Conservation (phyloP, 2,888 invertebrate species). For the Nymphalis urticae region DNA sequence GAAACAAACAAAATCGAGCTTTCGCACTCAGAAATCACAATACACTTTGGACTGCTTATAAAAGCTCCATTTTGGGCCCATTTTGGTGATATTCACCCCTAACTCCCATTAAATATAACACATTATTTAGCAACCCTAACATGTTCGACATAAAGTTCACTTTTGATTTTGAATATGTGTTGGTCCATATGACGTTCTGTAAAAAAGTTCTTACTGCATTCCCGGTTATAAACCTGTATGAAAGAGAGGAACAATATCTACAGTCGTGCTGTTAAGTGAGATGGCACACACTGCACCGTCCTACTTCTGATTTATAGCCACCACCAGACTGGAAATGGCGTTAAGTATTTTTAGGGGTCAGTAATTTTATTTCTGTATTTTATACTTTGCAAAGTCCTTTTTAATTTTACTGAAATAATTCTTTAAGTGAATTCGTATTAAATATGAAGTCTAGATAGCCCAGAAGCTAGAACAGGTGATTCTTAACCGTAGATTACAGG, state of each 20-base stretch:
- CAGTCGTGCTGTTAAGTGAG: constrained; percentile 6
- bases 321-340: constrained; percentile 17
- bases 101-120: neutral
- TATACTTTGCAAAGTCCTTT: neutral
- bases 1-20: constrained; percentile 14
- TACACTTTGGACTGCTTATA: constrained; percentile 5
- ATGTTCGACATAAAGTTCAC: neutral
- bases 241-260: constrained; percentile 23
- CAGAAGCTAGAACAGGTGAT: too few relatives aligned
- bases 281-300: constrained; percentile 3
- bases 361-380: constrained; percentile 16
- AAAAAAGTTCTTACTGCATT: constrained; percentile 29
- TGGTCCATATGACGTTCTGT: constrained; percentile 14
- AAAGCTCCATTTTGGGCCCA: constrained; percentile 11
- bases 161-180: constrained; percentile 1
- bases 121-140: neutral
- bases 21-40: neutral
- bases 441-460: too few relatives aligned
- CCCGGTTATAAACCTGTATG: constrained; percentile 23
- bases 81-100: constrained; percentile 21
- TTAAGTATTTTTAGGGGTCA: constrained; percentile 16
- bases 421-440: too few relatives aligned
- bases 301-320: constrained; percentile 23
- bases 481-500: too few relatives aligned
- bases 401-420: neutral